Base-by-base conservation (phyloP, 2,888 invertebrate genomes). In the Cacoxenus indagator region DNA sequence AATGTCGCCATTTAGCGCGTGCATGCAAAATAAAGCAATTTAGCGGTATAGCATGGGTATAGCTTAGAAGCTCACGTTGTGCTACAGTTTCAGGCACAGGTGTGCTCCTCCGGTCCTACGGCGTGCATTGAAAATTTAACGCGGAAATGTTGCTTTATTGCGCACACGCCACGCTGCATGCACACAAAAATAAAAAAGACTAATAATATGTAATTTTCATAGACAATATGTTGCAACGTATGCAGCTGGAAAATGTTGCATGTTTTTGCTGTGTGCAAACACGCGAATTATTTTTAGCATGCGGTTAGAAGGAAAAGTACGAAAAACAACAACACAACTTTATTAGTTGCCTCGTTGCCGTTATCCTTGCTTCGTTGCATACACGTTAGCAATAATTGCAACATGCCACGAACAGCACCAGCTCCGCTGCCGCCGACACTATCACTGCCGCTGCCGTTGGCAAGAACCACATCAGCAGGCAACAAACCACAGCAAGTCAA, bases 101-200 rank as follows among this genome's bases (percentile, higher is more conserved):
- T n/a, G n/a, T n/a, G n/a, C n/a, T n/a, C n/a, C n/a, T n/a, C 37
- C 8, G 37, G 14, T 37, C 9, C 37, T 37, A 11, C 5, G 37
- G 37, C 4, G 8, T 37, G 37, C 37, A 11, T 74, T 71, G 64
- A 71, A 73, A 77, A 75, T 78, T 81, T 81, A 81, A 75, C 84
- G 77, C 76, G 80, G 78, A 81, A 83, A 81, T 76, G 76, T 64
- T 71, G 72, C 77, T 81, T 78, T 78, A 76, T 80, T 82, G 78
- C 76, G 72, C 78, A 83, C 77, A 84, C 82, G 83, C 84, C 84
- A 81, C 72, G 76, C 76, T 80, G 80, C 75, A 78, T 76, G 77
- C 80, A 80, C 76, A 75, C 70, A 78, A 79, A 79, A n/a, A n/a
- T n/a, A n/a, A n/a, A n/a, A n/a, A n/a, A n/a, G n/a, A n/a, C n/a